phyloP scores from a whole-genome alignment of 1,140 invertebrate species.

The Colletes latitarsis region DNA sequence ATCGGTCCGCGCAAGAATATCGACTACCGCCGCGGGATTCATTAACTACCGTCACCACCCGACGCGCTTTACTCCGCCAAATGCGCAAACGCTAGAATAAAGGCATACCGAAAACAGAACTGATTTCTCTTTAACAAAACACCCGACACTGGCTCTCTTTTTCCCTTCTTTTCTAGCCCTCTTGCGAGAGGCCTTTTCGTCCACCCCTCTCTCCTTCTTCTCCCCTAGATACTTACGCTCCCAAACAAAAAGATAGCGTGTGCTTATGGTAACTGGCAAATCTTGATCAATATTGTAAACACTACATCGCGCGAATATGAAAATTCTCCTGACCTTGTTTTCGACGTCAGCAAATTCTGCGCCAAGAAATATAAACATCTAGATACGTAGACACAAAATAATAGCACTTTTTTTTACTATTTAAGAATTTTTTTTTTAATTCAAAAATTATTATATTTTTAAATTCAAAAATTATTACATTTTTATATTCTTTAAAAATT shows the following conservation, averaged over 20 bases:
- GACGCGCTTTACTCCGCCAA: constrained; percentile 68
- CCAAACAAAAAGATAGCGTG: not conserved
- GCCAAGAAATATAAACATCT: too few relatives aligned
- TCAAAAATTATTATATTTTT: too few relatives aligned
- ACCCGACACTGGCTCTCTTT: not conserved
- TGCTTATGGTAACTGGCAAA: too few relatives aligned
- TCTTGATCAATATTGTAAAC: too few relatives aligned
- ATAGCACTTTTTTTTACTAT: too few relatives aligned
- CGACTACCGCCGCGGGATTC: constrained; percentile 73
- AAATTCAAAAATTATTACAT: too few relatives aligned
- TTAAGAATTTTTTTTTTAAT: too few relatives aligned
- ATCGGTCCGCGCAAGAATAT: constrained; percentile 70
- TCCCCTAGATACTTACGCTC: too few relatives aligned
- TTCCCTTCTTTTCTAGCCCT: not conserved
- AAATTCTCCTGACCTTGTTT: too few relatives aligned
- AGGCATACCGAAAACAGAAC: constrained; percentile 47
- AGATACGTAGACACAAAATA: too few relatives aligned
- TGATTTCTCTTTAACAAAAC: constrained; percentile 46
- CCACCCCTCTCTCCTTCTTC: not conserved
- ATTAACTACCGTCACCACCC: constrained; percentile 69
- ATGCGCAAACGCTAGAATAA: constrained; percentile 70
- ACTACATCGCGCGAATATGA: too few relatives aligned
- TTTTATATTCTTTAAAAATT: not conserved
- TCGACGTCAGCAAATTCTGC: too few relatives aligned
- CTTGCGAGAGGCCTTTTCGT: not conserved